Evolutionary conservation across 2,797 vertebrate species (phyloP).

Genomic region (Enoplosus armatus): DNA sequence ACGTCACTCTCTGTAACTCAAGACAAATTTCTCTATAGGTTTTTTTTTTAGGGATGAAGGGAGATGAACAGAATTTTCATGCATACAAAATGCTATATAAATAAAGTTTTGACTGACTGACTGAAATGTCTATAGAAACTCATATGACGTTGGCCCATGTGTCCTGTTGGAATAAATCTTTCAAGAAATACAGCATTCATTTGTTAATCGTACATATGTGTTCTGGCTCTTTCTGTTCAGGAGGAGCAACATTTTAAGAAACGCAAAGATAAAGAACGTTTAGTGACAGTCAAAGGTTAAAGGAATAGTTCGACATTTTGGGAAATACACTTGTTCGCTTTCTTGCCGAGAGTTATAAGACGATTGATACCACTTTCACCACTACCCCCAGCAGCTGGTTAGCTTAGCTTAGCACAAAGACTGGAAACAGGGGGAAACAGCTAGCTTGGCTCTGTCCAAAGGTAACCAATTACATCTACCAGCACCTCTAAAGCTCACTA

Average conservation of each 20-base stretch:
- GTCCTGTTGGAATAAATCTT: conserved; percentile 82
- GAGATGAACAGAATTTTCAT: conserved; percentile 74
- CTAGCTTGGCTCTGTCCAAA: not conserved
- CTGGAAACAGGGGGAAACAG: not conserved
- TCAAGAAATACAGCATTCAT: conserved; percentile 59
- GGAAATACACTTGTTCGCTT: too few species aligned
- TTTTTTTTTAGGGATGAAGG: conserved; percentile 71
- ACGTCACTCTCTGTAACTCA: conserved; percentile 73
- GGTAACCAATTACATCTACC: not conserved
- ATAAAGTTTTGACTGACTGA: conserved; percentile 77
- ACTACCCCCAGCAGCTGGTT: not conserved
- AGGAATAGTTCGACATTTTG: not conserved
- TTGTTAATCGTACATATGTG: conserved; percentile 41
- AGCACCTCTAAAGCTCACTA: not conserved
- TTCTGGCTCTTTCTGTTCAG: conserved; percentile 37
- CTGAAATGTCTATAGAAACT: conserved; percentile 74
- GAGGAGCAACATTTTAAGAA: not conserved
- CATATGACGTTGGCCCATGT: conserved; percentile 68
- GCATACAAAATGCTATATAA: conserved; percentile 76
- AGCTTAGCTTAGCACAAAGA: not conserved
- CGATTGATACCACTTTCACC: not conserved
- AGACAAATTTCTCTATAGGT: conserved; percentile 67
- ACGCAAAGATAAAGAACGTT: not conserved
- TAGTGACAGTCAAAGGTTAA: not conserved
- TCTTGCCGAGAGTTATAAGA: not conserved